Evolutionary conservation across 2,797 vertebrate genomes (phyloP).

Genomic region (Pantherophis alleghaniensis): DNA sequence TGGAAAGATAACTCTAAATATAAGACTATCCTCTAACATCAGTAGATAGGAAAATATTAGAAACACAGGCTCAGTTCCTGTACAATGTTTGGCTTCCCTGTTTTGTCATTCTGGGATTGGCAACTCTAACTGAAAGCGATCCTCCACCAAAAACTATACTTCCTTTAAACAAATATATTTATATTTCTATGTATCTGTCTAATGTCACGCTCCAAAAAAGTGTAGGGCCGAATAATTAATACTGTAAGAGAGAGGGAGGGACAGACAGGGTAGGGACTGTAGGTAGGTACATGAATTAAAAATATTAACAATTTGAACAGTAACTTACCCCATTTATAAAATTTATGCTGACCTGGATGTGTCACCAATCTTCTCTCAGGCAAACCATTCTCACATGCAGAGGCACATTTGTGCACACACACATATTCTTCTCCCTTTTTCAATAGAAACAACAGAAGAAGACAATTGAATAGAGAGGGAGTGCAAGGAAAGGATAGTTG

Average conservation of each 20-base stretch:
- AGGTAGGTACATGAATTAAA: neutral
- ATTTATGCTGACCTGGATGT: neutral
- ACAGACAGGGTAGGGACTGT: neutral
- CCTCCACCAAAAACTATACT: neutral
- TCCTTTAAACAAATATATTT: neutral
- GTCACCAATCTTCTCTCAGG: neutral
- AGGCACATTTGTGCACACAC: neutral
- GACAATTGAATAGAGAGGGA: neutral
- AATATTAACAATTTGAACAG: neutral
- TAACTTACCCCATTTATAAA: neutral
- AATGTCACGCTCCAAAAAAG: neutral
- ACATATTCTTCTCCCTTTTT: neutral
- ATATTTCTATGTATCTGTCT: neutral
- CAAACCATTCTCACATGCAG: neutral
- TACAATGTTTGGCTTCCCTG: neutral
- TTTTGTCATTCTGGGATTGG: neutral
- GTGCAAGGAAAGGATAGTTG: neutral
- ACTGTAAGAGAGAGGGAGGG: neutral
- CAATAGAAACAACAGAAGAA: neutral
- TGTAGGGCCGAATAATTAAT: neutral
- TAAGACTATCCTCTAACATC: neutral
- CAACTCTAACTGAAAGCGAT: neutral
- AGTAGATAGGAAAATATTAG: neutral
- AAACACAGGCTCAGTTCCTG: neutral
- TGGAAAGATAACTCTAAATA: neutral